These are phyloP conservation scores for Drosophila tani DNA, from an alignment of 1,140 invertebrate genomes.

Conservation along the genomic window DNA sequence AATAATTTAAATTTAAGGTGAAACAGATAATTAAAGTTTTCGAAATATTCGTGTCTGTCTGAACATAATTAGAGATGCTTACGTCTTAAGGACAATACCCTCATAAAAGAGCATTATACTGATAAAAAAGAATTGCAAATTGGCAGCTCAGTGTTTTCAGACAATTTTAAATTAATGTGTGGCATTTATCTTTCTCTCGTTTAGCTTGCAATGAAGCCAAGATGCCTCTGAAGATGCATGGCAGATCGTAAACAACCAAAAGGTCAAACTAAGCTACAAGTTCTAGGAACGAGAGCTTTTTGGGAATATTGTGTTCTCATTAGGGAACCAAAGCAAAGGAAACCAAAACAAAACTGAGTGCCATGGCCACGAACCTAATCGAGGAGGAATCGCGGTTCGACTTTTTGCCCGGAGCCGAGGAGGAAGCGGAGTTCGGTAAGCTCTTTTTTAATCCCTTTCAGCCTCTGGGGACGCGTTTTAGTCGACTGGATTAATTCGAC, in stretches of 20 bases:
- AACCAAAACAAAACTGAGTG: not conserved
- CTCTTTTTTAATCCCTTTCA: constrained; percentile 31
- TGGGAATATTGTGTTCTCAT: constrained; percentile 18
- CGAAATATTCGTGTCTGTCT: too few relatives aligned
- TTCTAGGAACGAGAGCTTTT: not conserved
- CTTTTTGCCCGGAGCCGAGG: constrained; percentile 67
- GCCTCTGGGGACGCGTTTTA: constrained; percentile 2
- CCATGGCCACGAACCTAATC: constrained; percentile 58
- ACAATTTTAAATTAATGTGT: constrained; percentile 17
- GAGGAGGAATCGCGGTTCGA: constrained; percentile 49
- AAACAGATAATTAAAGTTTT: too few relatives aligned
- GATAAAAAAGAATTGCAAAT: not conserved
- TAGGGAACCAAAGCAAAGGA: constrained; percentile 13
- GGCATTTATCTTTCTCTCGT: not conserved
- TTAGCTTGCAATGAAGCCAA: constrained; percentile 22
- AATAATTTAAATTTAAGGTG: too few relatives aligned
- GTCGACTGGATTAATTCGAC: constrained; percentile 14
- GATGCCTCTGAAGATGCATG: constrained; percentile 29
- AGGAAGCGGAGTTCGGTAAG: constrained; percentile 76
- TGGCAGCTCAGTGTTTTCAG: not conserved
- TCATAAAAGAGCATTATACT: too few relatives aligned
- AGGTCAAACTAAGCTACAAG: constrained; percentile 1
- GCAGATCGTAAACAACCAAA: constrained; percentile 21
- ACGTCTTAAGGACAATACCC: too few relatives aligned
- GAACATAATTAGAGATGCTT: too few relatives aligned